Evolutionary conservation across 1,140 invertebrate genomes (phyloP).

Genomic region (Pogonognathellus flavescens): DNA sequence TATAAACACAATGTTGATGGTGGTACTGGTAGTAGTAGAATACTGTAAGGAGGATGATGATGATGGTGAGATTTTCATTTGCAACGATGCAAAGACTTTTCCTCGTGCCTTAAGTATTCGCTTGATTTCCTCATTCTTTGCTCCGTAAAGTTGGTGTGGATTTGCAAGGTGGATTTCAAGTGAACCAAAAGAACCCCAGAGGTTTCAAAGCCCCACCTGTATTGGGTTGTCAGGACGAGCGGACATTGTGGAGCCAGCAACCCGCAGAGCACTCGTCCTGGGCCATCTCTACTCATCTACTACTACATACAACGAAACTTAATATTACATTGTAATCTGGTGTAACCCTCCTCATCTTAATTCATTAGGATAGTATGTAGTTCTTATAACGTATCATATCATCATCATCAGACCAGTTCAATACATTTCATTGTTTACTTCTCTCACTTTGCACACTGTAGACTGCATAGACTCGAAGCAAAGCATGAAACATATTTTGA

Average conservation of each 20-base stretch:
- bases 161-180: slow-evolving; percentile 54
- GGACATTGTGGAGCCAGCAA: slow-evolving; percentile 62
- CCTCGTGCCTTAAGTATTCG: slow-evolving; percentile 51
- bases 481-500: no score
- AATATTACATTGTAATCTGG: not conserved
- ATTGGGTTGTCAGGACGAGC: slow-evolving; percentile 50
- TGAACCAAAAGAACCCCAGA: slow-evolving; percentile 51
- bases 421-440: not conserved
- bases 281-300: slow-evolving; percentile 39
- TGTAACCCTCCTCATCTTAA: not conserved
- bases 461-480: no score
- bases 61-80: slow-evolving; percentile 30
- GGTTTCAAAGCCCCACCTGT: slow-evolving; percentile 58
- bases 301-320: not conserved
- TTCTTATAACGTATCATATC: not conserved
- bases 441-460: no score
- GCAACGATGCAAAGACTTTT: slow-evolving; percentile 31
- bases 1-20: not conserved
- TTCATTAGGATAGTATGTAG: not conserved
- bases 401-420: not conserved
- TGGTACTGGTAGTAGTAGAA: no score
- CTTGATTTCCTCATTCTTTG: slow-evolving; percentile 56
- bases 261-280: slow-evolving; percentile 56
- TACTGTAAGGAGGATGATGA: not conserved
- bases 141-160: slow-evolving; percentile 24